A percentile compares a stretch with the other conserved stretches of the same genome.
phyloP scores from a whole-genome alignment of 2,113 vertebrate species.

The Tyrannus savana region DNA sequence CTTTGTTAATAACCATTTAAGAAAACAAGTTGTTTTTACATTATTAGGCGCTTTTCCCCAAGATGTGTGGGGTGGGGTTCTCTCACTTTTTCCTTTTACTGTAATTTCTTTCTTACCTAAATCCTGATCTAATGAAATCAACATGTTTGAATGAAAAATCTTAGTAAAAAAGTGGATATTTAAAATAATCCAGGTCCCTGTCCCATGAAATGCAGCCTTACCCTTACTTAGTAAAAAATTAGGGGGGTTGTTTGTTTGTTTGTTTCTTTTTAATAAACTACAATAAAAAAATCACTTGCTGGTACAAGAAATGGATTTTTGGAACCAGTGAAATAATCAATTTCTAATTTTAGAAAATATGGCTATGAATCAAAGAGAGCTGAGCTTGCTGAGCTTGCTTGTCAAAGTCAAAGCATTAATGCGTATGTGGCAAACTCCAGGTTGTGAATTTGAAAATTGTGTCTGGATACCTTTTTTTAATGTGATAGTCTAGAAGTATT shows the following conservation, averaged over 20 bases:
- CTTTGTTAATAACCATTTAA: background rate
- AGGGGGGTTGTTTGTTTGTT: background rate
- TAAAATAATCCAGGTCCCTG: background rate
- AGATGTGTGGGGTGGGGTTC: accelerated
- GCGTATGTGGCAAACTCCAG: background rate
- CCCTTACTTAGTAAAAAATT: background rate
- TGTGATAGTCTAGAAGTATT: background rate
- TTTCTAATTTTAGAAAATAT: background rate
- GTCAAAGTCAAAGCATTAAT: background rate
- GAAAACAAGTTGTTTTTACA: background rate
- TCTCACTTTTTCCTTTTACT: background rate
- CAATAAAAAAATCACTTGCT: background rate
- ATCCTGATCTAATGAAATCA: background rate
- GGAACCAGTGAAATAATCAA: background rate
- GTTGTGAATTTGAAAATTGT: background rate
- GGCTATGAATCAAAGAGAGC: background rate
- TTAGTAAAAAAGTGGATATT: background rate
- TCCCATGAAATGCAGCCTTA: background rate
- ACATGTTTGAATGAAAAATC: background rate
- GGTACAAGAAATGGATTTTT: background rate
- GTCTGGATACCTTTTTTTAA: background rate
- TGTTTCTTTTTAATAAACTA: background rate
- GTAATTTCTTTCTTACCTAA: background rate
- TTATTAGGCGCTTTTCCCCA: background rate
- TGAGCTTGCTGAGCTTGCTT: background rate